Percentiles rank a stretch among this genome's conserved stretches.
Evolutionary conservation across 2,113 vertebrate species (phyloP).

Genomic region (Pterocles orientalis): DNA sequence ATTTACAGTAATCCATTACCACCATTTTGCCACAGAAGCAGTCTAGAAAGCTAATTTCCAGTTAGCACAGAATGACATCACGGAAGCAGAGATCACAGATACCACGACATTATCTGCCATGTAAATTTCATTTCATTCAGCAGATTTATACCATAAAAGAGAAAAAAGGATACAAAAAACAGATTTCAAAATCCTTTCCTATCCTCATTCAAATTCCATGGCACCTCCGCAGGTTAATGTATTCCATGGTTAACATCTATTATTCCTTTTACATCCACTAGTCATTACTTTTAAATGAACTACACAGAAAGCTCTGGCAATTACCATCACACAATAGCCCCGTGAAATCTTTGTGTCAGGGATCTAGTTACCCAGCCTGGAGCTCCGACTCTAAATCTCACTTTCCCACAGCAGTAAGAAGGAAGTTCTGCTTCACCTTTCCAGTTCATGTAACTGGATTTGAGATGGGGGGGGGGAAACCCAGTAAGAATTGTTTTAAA

Average conservation of each 20-base stretch:
- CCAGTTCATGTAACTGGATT: background rate
- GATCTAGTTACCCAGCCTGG: slow-evolving; percentile 21
- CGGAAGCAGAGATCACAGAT: background rate
- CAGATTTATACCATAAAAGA: background rate
- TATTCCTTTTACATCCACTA: slow-evolving; percentile 5
- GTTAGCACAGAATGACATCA: background rate
- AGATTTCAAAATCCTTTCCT: background rate
- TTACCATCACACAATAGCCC: background rate
- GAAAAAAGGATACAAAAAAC: background rate
- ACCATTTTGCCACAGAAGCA: background rate
- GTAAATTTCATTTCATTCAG: background rate
- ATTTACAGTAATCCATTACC: background rate
- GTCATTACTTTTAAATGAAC: slow-evolving; percentile 63
- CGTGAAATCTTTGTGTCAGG: background rate
- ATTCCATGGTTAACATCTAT: slow-evolving; percentile 54
- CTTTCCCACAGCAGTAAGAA: background rate
- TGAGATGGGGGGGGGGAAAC: background rate
- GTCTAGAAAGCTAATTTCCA: background rate
- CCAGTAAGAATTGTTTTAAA: background rate
- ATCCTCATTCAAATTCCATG: background rate
- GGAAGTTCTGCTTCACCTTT: background rate
- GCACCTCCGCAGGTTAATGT: background rate
- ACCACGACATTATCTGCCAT: background rate
- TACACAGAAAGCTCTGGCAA: slow-evolving; percentile 11
- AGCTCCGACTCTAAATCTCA: background rate